Evolutionary conservation across 2,797 vertebrate genomes (phyloP).

Genomic region (Oreonectes daqikongensis): DNA sequence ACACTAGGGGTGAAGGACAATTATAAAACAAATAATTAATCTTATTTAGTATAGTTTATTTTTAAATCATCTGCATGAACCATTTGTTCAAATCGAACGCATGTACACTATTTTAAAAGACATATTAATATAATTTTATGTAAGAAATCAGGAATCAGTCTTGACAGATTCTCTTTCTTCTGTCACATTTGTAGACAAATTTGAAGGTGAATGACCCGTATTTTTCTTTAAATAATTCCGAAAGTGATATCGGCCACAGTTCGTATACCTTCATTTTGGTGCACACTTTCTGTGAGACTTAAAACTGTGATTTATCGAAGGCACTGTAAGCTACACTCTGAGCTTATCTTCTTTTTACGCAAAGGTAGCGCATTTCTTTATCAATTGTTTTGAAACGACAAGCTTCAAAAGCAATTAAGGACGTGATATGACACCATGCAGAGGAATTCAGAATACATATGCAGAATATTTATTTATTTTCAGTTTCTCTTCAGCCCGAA

Average conservation of each 20-base stretch:
- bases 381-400: constrained; percentile 71
- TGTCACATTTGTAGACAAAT: not conserved
- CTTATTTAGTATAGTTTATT: not conserved
- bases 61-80: not conserved
- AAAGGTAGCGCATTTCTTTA: constrained; percentile 63
- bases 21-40: not conserved
- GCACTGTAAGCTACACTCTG: constrained; percentile 53
- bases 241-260: constrained; percentile 1
- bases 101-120: not conserved
- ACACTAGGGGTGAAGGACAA: not conserved
- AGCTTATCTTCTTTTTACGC: constrained; percentile 61
- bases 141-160: no score
- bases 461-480: constrained; percentile 65
- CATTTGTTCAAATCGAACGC: not conserved
- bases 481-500: constrained; percentile 62
- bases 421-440: constrained; percentile 63
- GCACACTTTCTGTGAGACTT: constrained; percentile 30
- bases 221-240: not conserved
- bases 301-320: constrained; percentile 69
- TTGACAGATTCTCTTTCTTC: not conserved
- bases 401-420: constrained; percentile 70
- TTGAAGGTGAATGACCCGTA: not conserved
- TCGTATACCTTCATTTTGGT: constrained; percentile 42
- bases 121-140: not conserved
- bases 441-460: constrained; percentile 54